Conservation (phyloP, 2,888 invertebrate species). For the Neoitamus cyanurus region DNA sequence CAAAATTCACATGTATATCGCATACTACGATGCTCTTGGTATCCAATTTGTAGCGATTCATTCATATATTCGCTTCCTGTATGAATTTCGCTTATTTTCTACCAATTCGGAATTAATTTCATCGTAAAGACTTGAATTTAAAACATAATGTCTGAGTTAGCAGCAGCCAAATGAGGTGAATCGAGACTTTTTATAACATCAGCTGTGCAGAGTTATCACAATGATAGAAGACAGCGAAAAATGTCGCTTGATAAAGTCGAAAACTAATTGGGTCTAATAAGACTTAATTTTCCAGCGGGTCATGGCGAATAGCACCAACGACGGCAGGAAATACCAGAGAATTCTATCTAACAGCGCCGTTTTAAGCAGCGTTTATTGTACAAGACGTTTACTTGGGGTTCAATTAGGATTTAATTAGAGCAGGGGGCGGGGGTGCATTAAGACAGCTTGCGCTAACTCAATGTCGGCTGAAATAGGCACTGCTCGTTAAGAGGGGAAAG, state of each 20-base stretch:
- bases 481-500: background rate
- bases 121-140: no score
- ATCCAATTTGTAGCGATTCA: no score
- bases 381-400: conserved; percentile 32
- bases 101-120: no score
- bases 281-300: conserved; percentile 36
- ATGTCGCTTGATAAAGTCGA: conserved; percentile 17
- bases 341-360: background rate
- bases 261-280: conserved; percentile 42
- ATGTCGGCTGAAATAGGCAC: background rate
- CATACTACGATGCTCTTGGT: no score
- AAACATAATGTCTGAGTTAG: background rate
- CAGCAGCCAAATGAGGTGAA: background rate
- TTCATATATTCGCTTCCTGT: no score
- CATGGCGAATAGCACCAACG: background rate
- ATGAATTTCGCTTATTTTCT: no score
- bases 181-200: background rate
- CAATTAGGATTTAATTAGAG: conserved; percentile 39
- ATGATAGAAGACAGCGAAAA: background rate
- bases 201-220: background rate
- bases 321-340: background rate
- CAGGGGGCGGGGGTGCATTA: background rate
- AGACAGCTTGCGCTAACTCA: background rate
- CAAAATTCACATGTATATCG: no score
- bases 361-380: conserved; percentile 34